Evolutionary conservation across 2,797 vertebrate genomes (phyloP), one percentile per base, ranked within the genome.

Genomic region (Fratercula arctica): DNA sequence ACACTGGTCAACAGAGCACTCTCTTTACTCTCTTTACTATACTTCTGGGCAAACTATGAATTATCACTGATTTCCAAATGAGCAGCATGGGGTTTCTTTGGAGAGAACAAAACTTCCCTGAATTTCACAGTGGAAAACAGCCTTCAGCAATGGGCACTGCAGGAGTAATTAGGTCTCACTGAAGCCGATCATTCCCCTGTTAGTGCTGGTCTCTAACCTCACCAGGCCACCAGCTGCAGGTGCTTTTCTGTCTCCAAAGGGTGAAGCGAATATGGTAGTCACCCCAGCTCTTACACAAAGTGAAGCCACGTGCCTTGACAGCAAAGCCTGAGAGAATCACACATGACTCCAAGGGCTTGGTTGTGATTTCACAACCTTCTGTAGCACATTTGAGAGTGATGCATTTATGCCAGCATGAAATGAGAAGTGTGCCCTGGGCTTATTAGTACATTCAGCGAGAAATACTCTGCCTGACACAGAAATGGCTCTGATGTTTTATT

Each of bases 291-390:
- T 79, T n/a, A 79, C 5, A 41, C 8, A 13, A 37, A 51, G 9
- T 3, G 13, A 77, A 89, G 53, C 5, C 0, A 0, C 3, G 2
- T 59, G 17, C 54, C 77, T 18, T 3, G 6, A 25, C 17, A 16
- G 11, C 51, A 56, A 63, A 50, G 31, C 53, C 78, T 1, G 1
- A 24, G 43, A 51, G 78, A 57, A 26, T 35, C 57, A 17, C 20
- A 24, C 15, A 23, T 0, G 2, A 43, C 19, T 74, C 29, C 33
- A 46, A 87, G 57, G 8, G 31, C 29, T 93, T 48, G n/a, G 25
- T 2, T 4, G 3, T 64, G 41, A 61, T 90, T 91, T 79, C 66
- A 89, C 19, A 91, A 25, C 64, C 53, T 77, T 91, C 51, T 53
- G 59, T 12, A 77, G 29, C 48, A 37, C 56, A 43, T 68, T 37